Conservation (phyloP, 2,888 invertebrate genomes). For the Theretra japonica region DNA sequence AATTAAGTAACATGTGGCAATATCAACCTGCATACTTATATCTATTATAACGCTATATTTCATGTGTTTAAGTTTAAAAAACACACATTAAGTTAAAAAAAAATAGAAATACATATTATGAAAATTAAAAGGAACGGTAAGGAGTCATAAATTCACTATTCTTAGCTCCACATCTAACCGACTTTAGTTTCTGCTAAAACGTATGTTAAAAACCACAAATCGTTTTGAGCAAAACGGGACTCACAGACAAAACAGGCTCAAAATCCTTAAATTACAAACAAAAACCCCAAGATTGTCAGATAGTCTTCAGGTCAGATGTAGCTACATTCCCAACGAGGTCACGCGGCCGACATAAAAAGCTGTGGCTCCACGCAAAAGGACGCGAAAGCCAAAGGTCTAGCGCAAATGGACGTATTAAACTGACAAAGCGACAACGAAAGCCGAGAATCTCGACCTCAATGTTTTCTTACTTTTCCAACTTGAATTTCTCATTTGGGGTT, state of each 20-base stretch:
- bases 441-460: slow-evolving; percentile 18
- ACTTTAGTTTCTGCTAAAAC: too few relatives aligned
- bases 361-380: slow-evolving; percentile 7
- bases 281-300: slow-evolving; percentile 4
- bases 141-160: too few relatives aligned
- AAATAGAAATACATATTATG: too few relatives aligned
- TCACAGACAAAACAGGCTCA: not conserved
- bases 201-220: too few relatives aligned
- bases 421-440: slow-evolving; percentile 4
- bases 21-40: too few relatives aligned
- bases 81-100: too few relatives aligned
- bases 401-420: not conserved
- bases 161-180: too few relatives aligned
- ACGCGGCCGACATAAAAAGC: not conserved
- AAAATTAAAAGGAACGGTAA: too few relatives aligned
- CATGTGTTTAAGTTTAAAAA: too few relatives aligned
- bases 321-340: slow-evolving; percentile 1
- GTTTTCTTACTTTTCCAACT: not conserved
- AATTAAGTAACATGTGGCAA: too few relatives aligned
- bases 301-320: slow-evolving; percentile 11
- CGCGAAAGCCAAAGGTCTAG: not conserved
- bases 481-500: too few relatives aligned
- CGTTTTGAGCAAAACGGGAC: not conserved
- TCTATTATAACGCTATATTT: too few relatives aligned
- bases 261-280: not conserved